Conservation (phyloP, 2,113 vertebrate species). For the Neolamprologus brichardi region DNA sequence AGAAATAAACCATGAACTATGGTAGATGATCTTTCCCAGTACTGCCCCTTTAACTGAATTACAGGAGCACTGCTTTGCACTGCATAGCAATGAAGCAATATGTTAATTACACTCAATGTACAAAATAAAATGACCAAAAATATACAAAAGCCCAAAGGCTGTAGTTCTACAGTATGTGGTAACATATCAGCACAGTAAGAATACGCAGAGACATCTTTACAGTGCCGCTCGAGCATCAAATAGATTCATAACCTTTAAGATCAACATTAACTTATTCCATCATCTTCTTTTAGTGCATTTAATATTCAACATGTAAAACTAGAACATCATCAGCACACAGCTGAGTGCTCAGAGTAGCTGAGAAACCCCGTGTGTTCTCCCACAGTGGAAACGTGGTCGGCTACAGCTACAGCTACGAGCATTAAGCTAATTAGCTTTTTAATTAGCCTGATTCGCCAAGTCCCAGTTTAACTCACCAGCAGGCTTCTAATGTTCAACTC, state of each 20-base stretch:
- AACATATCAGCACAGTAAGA: background rate
- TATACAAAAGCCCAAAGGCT: background rate
- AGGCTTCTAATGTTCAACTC: no score
- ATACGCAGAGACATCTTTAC: background rate
- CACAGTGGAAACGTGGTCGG: no score
- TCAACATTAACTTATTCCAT: background rate
- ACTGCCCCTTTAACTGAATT: background rate
- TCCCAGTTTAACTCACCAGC: no score
- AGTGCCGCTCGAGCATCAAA: rapidly evolving
- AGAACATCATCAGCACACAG: background rate
- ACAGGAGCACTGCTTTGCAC: background rate
- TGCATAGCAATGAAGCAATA: background rate
- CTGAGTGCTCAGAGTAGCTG: background rate
- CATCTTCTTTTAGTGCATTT: background rate
- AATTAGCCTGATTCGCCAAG: no score
- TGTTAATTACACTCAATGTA: background rate
- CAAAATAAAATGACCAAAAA: background rate
- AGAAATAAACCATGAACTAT: background rate
- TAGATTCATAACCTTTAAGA: background rate
- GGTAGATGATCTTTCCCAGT: rapidly evolving
- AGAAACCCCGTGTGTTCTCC: no score
- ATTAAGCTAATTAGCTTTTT: no score
- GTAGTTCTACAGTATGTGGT: background rate
- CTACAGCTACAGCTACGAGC: no score
- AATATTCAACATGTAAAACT: no score